Conservation (phyloP, 2,797 vertebrate species). For the Meriones psammophilus region DNA sequence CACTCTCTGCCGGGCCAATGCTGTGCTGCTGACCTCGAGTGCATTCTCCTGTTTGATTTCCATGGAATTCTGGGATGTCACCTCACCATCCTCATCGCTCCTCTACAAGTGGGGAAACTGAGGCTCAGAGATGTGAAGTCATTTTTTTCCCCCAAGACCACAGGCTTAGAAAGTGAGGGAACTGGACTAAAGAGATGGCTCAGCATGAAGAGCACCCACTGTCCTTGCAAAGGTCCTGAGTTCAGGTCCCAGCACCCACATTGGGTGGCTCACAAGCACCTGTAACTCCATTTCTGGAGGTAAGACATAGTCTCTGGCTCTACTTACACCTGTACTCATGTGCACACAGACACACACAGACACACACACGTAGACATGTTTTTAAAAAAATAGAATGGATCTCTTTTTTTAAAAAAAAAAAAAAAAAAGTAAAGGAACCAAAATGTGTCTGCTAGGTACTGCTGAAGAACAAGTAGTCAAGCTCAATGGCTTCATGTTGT, state of each 20-base stretch:
- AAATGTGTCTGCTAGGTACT: background rate
- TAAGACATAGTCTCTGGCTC: background rate
- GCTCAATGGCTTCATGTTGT: background rate
- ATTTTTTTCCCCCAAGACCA: background rate
- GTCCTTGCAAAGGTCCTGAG: background rate
- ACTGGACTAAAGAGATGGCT: background rate
- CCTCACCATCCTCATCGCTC: background rate
- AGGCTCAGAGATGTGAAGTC: background rate
- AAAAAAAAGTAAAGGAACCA: background rate
- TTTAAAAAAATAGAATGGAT: background rate
- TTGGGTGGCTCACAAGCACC: background rate
- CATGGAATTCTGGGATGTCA: background rate
- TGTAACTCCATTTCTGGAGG: background rate
- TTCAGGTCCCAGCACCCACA: background rate
- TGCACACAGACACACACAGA: background rate
- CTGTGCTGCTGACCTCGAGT: background rate
- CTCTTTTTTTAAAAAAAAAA: background rate
- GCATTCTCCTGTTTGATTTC: background rate
- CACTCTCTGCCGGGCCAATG: too few species aligned
- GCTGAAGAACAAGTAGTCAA: constrained; percentile 1
- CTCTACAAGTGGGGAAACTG: background rate
- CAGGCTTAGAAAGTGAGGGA: background rate
- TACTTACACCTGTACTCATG: too few species aligned
- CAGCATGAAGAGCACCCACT: background rate
- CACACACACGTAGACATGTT: too few species aligned